Conservation (phyloP, 2,113 vertebrate genomes). For the Tichodroma muraria region DNA sequence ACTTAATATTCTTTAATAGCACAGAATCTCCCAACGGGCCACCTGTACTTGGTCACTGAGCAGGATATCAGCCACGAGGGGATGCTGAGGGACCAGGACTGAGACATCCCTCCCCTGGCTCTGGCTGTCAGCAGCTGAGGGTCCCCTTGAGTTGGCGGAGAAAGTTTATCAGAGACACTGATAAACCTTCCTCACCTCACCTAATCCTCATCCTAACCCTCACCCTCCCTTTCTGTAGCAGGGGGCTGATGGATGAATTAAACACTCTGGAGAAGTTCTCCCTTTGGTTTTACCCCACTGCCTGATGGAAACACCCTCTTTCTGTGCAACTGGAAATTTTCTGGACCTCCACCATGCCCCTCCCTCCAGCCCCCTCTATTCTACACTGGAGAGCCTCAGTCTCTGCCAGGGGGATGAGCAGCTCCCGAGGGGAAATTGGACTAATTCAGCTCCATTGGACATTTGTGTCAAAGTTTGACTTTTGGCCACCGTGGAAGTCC, state of each 20-base stretch:
- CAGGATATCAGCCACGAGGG: neutral
- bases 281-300: neutral
- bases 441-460: neutral
- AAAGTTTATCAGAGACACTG: neutral
- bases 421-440: neutral
- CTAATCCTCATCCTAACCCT: neutral
- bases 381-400: accelerated
- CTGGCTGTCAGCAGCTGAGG: neutral
- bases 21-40: neutral
- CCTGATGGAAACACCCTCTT: neutral
- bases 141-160: neutral
- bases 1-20: neutral
- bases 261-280: neutral
- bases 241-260: neutral
- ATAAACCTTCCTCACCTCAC: neutral
- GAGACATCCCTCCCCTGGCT: neutral
- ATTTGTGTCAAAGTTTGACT: neutral
- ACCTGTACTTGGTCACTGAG: neutral
- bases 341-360: neutral
- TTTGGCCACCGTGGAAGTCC: neutral
- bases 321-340: neutral
- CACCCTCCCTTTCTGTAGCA: neutral
- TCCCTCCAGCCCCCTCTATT: neutral
- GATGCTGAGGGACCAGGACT: neutral
- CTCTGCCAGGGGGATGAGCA: neutral